Conservation (phyloP, 1,140 invertebrate genomes). For the Chionoecetes opilio region DNA sequence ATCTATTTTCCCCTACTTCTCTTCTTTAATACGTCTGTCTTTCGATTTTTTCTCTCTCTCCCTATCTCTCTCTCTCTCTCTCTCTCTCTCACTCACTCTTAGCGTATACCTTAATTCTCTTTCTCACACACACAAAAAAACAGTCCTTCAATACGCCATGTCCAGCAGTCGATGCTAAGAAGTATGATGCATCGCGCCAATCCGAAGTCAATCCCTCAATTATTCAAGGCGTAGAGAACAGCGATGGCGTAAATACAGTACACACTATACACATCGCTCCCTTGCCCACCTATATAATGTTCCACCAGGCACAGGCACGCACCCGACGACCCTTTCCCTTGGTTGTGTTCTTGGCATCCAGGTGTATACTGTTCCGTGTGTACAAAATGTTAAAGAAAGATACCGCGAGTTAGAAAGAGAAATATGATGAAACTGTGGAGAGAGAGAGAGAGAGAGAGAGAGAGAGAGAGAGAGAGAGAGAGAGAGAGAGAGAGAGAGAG, state of each 20-base stretch:
- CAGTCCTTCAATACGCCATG: background rate
- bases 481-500: too few species aligned
- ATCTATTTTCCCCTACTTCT: background rate
- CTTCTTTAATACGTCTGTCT: background rate
- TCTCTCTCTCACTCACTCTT: constrained; percentile 6
- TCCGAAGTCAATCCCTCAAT: background rate
- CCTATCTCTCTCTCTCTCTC: constrained; percentile 33
- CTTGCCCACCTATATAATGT: too few species aligned
- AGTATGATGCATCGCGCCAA: background rate
- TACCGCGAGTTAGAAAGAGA: too few species aligned
- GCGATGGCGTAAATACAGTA: background rate
- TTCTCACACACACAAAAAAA: background rate
- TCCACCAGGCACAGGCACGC: too few species aligned
- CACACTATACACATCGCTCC: too few species aligned
- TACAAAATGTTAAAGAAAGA: too few species aligned
- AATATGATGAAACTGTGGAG: too few species aligned
- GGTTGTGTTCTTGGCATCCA: too few species aligned
- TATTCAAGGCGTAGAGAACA: background rate
- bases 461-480: too few species aligned
- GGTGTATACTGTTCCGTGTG: too few species aligned
- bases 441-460: too few species aligned
- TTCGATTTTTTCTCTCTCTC: background rate
- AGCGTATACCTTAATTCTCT: background rate
- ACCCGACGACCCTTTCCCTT: too few species aligned
- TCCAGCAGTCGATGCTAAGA: background rate